Evolutionary conservation across 2,797 vertebrate genomes (phyloP).

Genomic region (Falco columbarius): DNA sequence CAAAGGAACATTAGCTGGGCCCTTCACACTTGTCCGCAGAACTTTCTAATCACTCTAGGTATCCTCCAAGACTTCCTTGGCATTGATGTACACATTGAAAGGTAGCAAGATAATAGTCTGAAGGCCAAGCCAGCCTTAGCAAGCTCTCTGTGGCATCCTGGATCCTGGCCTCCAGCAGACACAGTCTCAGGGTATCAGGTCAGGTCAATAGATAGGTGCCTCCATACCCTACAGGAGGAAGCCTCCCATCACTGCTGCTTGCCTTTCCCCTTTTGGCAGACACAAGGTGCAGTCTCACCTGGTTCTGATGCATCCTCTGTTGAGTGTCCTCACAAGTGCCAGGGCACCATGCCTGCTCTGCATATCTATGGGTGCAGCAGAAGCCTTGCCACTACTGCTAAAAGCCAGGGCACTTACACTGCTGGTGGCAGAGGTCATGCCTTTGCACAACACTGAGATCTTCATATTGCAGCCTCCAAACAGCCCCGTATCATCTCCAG

Average conservation of each 20-base stretch:
- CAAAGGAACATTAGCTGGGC: neutral
- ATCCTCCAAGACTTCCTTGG: neutral
- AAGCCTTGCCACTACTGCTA: neutral
- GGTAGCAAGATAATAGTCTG: neutral
- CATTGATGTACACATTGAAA: neutral
- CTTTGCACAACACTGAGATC: neutral
- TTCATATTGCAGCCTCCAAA: neutral
- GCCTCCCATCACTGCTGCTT: neutral
- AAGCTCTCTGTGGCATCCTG: neutral
- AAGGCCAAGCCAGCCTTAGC: neutral
- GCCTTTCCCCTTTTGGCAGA: neutral
- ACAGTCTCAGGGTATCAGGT: fast-evolving
- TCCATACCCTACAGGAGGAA: neutral
- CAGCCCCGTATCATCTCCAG: neutral
- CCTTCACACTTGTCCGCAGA: neutral
- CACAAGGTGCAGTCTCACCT: neutral
- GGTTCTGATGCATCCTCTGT: neutral
- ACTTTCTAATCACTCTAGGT: neutral
- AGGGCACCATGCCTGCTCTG: neutral
- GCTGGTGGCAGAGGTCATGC: neutral
- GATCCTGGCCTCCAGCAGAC: neutral
- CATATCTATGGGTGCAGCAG: neutral
- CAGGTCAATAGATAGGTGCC: neutral
- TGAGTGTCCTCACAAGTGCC: neutral
- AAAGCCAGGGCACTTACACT: neutral